Conservation (phyloP, 1,140 invertebrate genomes). For the Hesperophylax magnus region DNA sequence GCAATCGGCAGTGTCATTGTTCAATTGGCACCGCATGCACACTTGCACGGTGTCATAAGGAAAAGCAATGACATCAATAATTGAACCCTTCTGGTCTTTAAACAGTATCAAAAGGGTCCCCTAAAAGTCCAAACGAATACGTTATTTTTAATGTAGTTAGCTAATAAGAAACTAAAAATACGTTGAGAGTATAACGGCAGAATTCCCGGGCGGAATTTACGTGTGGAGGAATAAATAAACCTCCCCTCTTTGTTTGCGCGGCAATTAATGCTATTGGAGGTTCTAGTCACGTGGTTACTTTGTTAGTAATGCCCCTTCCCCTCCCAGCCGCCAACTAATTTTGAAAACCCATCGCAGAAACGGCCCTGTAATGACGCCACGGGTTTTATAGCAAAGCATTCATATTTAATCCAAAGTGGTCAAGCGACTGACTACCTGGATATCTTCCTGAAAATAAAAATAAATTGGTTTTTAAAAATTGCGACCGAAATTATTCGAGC, state of each 20-base stretch:
- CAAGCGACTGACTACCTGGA: neutral
- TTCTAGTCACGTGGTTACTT: slow-evolving; percentile 56
- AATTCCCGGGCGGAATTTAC: slow-evolving; percentile 36
- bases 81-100: too few species aligned
- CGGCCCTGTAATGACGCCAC: slow-evolving; percentile 24
- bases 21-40: too few species aligned
- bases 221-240: slow-evolving; percentile 50
- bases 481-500: too few species aligned
- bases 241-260: slow-evolving; percentile 52
- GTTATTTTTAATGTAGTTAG: slow-evolving; percentile 4
- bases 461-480: too few species aligned
- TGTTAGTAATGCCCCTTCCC: slow-evolving; percentile 49
- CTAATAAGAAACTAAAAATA: slow-evolving; percentile 4
- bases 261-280: slow-evolving; percentile 55
- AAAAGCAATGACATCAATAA: too few species aligned
- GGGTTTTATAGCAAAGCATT: slow-evolving; percentile 8
- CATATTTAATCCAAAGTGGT: slow-evolving; percentile 23
- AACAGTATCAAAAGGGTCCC: too few species aligned
- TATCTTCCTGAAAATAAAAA: too few species aligned
- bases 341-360: slow-evolving; percentile 7
- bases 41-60: too few species aligned
- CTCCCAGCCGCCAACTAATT: neutral
- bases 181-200: neutral
- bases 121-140: neutral
- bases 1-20: too few species aligned